Percentiles rank a stretch among this genome's conserved stretches.
Conservation (phyloP, 2,888 invertebrate species). For the Cryptocephalus primarius region DNA sequence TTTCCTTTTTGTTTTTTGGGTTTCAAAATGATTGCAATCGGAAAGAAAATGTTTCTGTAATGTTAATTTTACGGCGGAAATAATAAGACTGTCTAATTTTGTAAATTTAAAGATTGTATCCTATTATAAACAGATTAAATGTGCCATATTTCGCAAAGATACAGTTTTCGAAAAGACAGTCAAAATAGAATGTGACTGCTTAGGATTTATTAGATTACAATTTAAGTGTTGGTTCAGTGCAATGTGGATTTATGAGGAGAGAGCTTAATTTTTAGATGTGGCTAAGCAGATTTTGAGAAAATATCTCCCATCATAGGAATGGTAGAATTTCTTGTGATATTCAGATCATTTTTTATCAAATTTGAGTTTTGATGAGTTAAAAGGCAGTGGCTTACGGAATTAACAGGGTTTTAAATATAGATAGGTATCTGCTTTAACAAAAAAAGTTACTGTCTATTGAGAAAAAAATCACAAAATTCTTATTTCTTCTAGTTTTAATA, state of each 20-base stretch:
- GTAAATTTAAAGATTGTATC: constrained; percentile 9
- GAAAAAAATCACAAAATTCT: too few species aligned
- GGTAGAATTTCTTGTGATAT: too few species aligned
- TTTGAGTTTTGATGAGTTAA: background rate
- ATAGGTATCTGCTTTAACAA: too few species aligned
- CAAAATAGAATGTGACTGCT: constrained; percentile 29
- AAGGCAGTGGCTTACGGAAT: too few species aligned
- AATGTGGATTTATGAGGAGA: constrained; percentile 26
- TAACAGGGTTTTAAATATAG: too few species aligned
- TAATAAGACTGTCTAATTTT: background rate
- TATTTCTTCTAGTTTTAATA: background rate
- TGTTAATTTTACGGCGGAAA: too few species aligned
- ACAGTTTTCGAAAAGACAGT: constrained; percentile 15
- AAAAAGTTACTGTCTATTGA: too few species aligned
- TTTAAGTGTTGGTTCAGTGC: constrained; percentile 36
- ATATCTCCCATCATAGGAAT: too few species aligned
- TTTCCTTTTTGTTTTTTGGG: too few species aligned
- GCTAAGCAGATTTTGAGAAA: background rate
- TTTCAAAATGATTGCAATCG: too few species aligned
- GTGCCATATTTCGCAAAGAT: constrained; percentile 25
- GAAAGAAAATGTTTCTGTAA: too few species aligned
- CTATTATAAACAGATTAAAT: constrained; percentile 22
- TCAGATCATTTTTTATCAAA: too few species aligned
- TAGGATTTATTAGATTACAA: constrained; percentile 29
- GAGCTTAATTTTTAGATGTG: background rate